Conservation (phyloP, 2,113 vertebrate genomes). For the Pterocles gutturalis region DNA sequence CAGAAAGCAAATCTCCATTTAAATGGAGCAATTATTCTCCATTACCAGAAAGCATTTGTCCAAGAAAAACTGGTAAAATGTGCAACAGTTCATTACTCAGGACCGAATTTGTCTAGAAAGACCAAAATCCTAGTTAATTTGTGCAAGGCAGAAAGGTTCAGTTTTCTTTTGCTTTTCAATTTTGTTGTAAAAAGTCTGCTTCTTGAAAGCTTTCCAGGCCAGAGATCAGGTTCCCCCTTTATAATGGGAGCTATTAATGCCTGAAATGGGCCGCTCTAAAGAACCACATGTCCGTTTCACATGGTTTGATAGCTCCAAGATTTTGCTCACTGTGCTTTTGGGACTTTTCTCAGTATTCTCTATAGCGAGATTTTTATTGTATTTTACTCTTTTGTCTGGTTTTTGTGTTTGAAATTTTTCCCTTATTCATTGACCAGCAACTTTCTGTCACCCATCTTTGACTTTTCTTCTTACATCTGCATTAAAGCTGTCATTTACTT, state of each 20-base stretch:
- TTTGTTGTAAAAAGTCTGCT: slow-evolving; percentile 67
- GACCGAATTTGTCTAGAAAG: slow-evolving; percentile 54
- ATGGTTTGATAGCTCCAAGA: slow-evolving; percentile 81
- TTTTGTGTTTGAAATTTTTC: slow-evolving; percentile 84
- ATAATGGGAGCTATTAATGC: slow-evolving; percentile 59
- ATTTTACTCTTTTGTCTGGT: slow-evolving; percentile 87
- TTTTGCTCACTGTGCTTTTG: slow-evolving; percentile 88
- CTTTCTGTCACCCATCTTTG: slow-evolving; percentile 87
- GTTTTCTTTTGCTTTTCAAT: slow-evolving; percentile 68
- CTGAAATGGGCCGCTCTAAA: slow-evolving; percentile 72
- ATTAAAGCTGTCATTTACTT: slow-evolving; percentile 87
- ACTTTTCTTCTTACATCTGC: slow-evolving; percentile 86
- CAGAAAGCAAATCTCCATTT: slow-evolving; percentile 40
- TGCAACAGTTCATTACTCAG: slow-evolving; percentile 33
- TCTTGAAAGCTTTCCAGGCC: slow-evolving; percentile 64
- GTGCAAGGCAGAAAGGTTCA: slow-evolving; percentile 7
- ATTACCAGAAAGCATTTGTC: slow-evolving; percentile 17
- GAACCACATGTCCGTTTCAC: slow-evolving; percentile 82
- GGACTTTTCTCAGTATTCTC: slow-evolving; percentile 87
- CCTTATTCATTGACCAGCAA: slow-evolving; percentile 87
- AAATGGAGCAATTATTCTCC: slow-evolving; percentile 33
- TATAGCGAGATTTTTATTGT: slow-evolving; percentile 86
- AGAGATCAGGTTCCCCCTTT: slow-evolving; percentile 64
- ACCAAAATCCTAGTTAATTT: slow-evolving; percentile 48
- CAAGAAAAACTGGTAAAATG: slow-evolving; percentile 37